Base-by-base conservation (phyloP, 2,113 vertebrate genomes). In the Gasterosteus nipponicus region DNA sequence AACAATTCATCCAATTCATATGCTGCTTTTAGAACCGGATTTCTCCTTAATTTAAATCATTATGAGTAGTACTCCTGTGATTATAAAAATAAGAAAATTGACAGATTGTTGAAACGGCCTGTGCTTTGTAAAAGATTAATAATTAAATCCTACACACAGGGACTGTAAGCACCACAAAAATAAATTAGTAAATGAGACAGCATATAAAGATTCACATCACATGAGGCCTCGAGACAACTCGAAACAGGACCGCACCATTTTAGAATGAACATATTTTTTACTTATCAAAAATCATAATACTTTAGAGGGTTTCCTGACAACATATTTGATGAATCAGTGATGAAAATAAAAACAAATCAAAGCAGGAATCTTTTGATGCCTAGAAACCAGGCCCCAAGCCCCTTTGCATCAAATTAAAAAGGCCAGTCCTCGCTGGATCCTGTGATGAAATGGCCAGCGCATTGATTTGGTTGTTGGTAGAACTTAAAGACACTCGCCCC, bases 201-300 rank as follows among this genome's bases (percentile, higher is more conserved):
- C 4, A 41, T 19, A 64, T 31, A 29, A 31, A 64, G 35, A 73
- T 66, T 60, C 10, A 53, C 29, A 26, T 47, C 18, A 22, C 16
- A 44, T 47, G 35, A 56, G 54, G 39, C 71, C 54, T 39, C 2
- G 2, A 38, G 14, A 64, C 15, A 57, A 46, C 15, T 4, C 1
- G 26, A 59, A 46, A 72, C 22, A 58, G 10, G 12, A 67, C 44
- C 47, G 73, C 60, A 77, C 22, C 47, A 3, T 63, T 69, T 66
- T 26, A 9, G 58, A 10, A 3, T 75, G 35, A 18, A 62, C 1
- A 60, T n/a, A 39, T 1, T n/a, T 54, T 35, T 18, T 0, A 0
- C 47, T 44, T 1, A 73, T 31, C 35, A 74, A 71, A 65, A 64
- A 18, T 75, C 18, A 47, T 19, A 86, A 86, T 79, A 88, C 83